Evolutionary conservation across 2,113 vertebrate genomes (phyloP).

Genomic region (Asarcornis scutulata): DNA sequence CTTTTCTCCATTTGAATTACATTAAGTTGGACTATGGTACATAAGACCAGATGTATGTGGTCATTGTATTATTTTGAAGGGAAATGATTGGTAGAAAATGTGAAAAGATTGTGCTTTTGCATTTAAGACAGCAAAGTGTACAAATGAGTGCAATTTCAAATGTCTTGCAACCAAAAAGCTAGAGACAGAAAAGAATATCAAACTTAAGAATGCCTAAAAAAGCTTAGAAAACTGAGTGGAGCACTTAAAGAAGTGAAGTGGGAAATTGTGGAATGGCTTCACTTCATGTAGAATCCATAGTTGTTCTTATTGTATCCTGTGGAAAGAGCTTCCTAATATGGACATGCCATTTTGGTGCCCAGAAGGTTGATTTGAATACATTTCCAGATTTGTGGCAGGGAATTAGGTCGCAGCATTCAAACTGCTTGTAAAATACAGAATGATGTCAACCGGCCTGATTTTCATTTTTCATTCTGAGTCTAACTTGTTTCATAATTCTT

Average conservation of each 20-base stretch:
- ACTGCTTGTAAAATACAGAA: background rate
- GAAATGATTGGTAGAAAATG: background rate
- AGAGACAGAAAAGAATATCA: background rate
- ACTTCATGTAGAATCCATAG: background rate
- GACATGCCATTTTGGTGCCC: accelerated
- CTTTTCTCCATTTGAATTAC: constrained; percentile 29
- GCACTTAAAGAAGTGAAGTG: background rate
- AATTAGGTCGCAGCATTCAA: background rate
- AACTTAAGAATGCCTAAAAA: background rate
- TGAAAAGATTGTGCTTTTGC: constrained; percentile 1
- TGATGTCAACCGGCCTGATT: background rate
- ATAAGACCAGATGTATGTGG: background rate
- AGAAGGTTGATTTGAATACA: background rate
- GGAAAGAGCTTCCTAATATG: accelerated
- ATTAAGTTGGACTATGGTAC: background rate
- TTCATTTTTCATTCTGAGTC: background rate
- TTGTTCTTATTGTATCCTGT: background rate
- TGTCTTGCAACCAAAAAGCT: background rate
- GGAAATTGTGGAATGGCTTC: background rate
- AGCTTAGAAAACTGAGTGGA: background rate
- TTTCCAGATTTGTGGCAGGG: background rate
- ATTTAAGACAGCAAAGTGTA: background rate
- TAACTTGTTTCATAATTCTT: background rate
- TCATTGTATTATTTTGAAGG: background rate
- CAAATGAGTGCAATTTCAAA: background rate